Evolutionary conservation across 2,888 invertebrate genomes (phyloP), one percentile per base, ranked within the genome.

Genomic region (Heliconius cydno): DNA sequence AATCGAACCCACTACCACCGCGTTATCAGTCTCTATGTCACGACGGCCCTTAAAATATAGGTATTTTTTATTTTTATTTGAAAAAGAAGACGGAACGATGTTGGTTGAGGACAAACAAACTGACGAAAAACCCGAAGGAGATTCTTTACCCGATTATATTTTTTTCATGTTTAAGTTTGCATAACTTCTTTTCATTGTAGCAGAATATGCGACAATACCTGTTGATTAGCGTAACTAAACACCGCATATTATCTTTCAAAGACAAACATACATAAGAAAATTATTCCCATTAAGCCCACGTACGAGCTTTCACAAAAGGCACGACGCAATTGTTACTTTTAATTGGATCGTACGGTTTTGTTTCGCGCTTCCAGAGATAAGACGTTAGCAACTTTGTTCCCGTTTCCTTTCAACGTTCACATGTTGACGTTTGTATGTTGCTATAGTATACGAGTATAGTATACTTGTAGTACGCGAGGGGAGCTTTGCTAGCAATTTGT

Each of bases 331-430:
- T 22, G 77, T 77, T 70, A 70, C 78, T 74, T 79, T 81, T 81
- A 81, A 81, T 81, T 81, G 79, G 79, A 79, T 81, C 63, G 25
- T 76, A 78, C 60, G 60, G 80, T 78, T 78, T 73, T 77, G 74
- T 79, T 65, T n/a, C 30, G 67, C 72, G 79, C 79, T 77, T 67
- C 28, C 52, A 41, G 72, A 25, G 79, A 71, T 79, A 79, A 46
- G 79, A 77, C 76, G 72, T 77, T 67, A 79, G n/a, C 28, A 57
- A 72, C 79, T 79, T 79, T 79, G 76, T 73, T 77, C 75, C 25
- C 75, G 63, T 75, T 65, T 75, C 63, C 63, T 75, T 75, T 75
- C 65, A 75, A 19, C 41, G 75, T 28, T 75, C 75, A 65, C 22
- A 65, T 41, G 65, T 65, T 60, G 30, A 57, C 72, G 57, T 73